Evolutionary conservation across 2,113 vertebrate species (phyloP).

Genomic region (Panthera tigris): DNA sequence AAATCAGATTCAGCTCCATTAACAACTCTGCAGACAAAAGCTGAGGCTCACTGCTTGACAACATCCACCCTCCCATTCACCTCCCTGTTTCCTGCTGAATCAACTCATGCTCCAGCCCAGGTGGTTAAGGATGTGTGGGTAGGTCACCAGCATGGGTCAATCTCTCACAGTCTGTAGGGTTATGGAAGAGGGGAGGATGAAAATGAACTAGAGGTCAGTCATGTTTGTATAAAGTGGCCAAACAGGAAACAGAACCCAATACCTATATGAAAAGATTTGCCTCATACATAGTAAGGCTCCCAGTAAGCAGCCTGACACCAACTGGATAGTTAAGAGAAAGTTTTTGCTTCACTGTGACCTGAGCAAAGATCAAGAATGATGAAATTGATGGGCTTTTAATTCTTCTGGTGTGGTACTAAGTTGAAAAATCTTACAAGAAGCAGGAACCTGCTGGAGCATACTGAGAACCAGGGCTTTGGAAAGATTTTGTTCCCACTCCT

Average conservation of each 20-base stretch:
- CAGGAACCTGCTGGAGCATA: not conserved
- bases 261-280: conserved; percentile 34
- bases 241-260: conserved; percentile 26
- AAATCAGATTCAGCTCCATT: conserved; percentile 41
- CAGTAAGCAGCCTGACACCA: not conserved
- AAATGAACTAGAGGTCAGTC: conserved; percentile 27
- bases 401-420: not conserved
- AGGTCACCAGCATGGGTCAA: conserved; percentile 9
- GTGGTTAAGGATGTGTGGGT: conserved; percentile 23
- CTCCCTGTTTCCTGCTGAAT: conserved; percentile 51
- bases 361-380: conserved; percentile 39
- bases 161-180: not conserved
- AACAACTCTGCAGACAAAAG: conserved; percentile 42
- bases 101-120: conserved; percentile 37
- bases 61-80: conserved; percentile 40
- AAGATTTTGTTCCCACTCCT: not conserved
- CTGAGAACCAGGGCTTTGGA: not conserved
- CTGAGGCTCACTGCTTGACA: conserved; percentile 47
- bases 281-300: not conserved
- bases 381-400: conserved; percentile 41
- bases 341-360: not conserved
- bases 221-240: not conserved
- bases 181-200: not conserved
- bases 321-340: conserved; percentile 16
- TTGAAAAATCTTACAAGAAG: conserved; percentile 4